Evolutionary conservation across 2,113 vertebrate genomes (phyloP), one percentile per base, ranked within the genome.

Genomic region (Chroicocephalus ridibundus): DNA sequence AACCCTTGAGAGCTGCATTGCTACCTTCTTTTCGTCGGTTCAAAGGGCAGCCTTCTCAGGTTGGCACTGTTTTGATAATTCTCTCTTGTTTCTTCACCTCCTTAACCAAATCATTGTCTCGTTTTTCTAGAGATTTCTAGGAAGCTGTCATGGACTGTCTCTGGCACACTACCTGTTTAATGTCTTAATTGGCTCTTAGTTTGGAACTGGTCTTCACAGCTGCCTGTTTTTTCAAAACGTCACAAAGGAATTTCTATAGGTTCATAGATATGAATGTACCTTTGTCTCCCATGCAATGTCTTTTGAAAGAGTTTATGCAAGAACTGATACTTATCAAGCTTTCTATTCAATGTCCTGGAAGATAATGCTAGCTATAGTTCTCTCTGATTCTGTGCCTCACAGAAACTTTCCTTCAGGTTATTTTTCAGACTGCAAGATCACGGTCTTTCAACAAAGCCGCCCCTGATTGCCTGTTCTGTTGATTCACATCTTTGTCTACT

Each of bases 281-380:
- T 77, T 83, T 92, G 47, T 69, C 60, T 79, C 38, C 21, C 40
- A 19, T 31, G 40, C 34, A 76, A 46, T 29, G 34, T 9, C 31
- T 77, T 36, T 71, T 88, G 64, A 54, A 86, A 69, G 36, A 86
- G 32, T 80, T 90, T 77, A 51, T 86, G 58, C 64, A 91, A 75
- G 64, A 78, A 62, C 24, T 46, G n/a, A 82, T 87, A 54, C 42
- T 90, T 94, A 82, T 60, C 65, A 79, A 76, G 66, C 26, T 91
- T 58, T 88, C 58, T 74, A 31, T 74, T 91, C 22, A 25, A 3
- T 36, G 38, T 49, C 42, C 27, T 71, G 70, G 80, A 90, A 88
- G 86, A 46, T 24, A 92, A 83, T 29, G 26, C 15, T 25, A 74
- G 38, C 3, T 31, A 44, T 36, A 68, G 7, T 24, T 68, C 13